Evolutionary conservation across 2,113 vertebrate species (phyloP), one percentile per base, ranked within the genome.

Genomic region (Blennius ocellaris): DNA sequence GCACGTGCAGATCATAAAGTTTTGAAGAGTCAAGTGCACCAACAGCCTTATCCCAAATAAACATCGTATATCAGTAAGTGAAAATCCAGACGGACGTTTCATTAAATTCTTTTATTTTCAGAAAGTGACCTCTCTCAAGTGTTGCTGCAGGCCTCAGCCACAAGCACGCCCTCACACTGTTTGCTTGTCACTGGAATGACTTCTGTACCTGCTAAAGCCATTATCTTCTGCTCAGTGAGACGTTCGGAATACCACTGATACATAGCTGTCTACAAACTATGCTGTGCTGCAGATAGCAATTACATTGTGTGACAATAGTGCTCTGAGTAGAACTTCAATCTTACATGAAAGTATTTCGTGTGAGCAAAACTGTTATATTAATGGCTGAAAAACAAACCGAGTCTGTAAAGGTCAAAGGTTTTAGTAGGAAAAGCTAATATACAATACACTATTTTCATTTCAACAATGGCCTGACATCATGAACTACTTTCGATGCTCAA

Each of bases 151-250:
- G 70, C 63, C 44, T 5, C 21, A 36, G 37, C 71, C 63, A 73
- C 58, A 52, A 64, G 62, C 54, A 61, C 64, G 68, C 58, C 63
- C 70, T 62, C 14, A 7, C n/a, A 41, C 49, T 54, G 64, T 76
- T 76, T 77, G 51, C 48, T 73, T 80, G 50, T 61, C 54, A 51
- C 14, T 71, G 61, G 62, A 73, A 63, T 60, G 57, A 36, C 49
- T 75, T 61, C 62, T 48, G 52, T 64, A 78, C 58, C 90, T 87
- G 88, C 57, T 87, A 56, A 89, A 90, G 69, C 39, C 69, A 78
- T 91, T 79, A 64, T 30, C 40, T 44, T 52, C 37, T 49, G 43
- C 41, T 50, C 55, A 36, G 40, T 44, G 60, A 69, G 65, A 62
- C 78, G 57, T 58, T 69, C 12, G 76, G 64, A 82, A n/a, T 11